Conservation (phyloP, 2,888 invertebrate genomes). For the Chloromyia formosa region DNA sequence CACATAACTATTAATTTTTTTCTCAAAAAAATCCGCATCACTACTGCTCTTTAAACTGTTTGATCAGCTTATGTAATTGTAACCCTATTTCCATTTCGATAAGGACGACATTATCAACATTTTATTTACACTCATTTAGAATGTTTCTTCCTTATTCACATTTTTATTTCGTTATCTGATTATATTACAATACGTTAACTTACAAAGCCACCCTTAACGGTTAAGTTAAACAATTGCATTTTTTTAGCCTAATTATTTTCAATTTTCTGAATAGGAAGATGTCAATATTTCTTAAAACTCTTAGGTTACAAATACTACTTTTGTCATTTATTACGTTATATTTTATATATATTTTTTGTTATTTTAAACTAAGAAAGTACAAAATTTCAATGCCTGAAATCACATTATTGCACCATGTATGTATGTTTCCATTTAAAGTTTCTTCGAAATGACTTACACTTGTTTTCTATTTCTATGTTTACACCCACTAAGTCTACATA, state of each 20-base stretch:
- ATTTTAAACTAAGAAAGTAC: constrained; percentile 40
- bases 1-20: constrained; percentile 35
- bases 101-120: constrained; percentile 1
- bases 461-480: background rate
- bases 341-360: no score
- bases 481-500: background rate
- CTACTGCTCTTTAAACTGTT: background rate
- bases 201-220: constrained; percentile 27
- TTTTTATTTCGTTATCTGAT: background rate
- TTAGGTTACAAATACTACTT: constrained; percentile 20
- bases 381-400: constrained; percentile 43
- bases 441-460: constrained; percentile 14
- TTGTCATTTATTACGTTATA: background rate
- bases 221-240: constrained; percentile 27
- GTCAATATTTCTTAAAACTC: constrained; percentile 19
- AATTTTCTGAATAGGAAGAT: constrained; percentile 31
- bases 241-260: background rate
- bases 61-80: background rate
- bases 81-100: background rate
- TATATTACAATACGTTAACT: background rate
- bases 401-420: constrained; percentile 44
- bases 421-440: constrained; percentile 33
- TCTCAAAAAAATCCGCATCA: background rate
- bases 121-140: constrained; percentile 8
- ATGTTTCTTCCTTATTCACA: background rate